Conservation (phyloP, 2,888 invertebrate genomes). For the Molanna angustata region DNA sequence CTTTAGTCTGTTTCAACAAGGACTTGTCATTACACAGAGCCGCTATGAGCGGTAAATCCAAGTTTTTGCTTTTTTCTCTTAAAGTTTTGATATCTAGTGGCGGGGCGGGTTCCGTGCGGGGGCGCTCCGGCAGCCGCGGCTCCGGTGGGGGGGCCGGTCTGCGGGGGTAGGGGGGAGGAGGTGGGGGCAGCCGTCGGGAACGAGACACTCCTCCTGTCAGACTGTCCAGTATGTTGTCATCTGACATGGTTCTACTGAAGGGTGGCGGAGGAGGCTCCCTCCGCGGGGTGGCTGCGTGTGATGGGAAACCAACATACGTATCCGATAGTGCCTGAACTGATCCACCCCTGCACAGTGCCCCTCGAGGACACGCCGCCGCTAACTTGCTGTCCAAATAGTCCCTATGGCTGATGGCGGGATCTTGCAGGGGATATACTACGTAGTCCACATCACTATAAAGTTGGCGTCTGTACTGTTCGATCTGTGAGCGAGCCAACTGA, state of each 20-base stretch:
- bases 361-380: constrained; percentile 67
- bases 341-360: constrained; percentile 77
- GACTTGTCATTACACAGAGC: constrained; percentile 92
- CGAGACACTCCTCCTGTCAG: constrained; percentile 52
- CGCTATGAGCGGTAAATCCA: constrained; percentile 88
- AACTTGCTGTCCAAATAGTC: constrained; percentile 89
- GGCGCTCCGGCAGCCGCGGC: constrained; percentile 53
- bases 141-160: constrained; percentile 54
- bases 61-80: constrained; percentile 83
- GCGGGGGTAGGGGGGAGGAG: constrained; percentile 49
- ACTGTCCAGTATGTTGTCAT: constrained; percentile 76
- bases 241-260: constrained; percentile 72
- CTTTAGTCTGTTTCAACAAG: constrained; percentile 83
- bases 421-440: constrained; percentile 86
- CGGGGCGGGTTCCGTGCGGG: constrained; percentile 44
- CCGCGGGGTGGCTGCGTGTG: constrained; percentile 63
- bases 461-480: constrained; percentile 85
- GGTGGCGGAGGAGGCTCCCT: constrained; percentile 51
- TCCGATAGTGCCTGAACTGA: constrained; percentile 79
- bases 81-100: constrained; percentile 76
- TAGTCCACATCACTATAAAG: constrained; percentile 89
- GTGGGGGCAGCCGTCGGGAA: constrained; percentile 54
- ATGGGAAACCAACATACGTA: constrained; percentile 69
- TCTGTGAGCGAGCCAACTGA: constrained; percentile 70
- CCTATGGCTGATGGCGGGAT: constrained; percentile 85